These are phyloP conservation scores for Tridacna crocea DNA, from an alignment of 2,888 invertebrate genomes.

Conservation along the genomic window DNA sequence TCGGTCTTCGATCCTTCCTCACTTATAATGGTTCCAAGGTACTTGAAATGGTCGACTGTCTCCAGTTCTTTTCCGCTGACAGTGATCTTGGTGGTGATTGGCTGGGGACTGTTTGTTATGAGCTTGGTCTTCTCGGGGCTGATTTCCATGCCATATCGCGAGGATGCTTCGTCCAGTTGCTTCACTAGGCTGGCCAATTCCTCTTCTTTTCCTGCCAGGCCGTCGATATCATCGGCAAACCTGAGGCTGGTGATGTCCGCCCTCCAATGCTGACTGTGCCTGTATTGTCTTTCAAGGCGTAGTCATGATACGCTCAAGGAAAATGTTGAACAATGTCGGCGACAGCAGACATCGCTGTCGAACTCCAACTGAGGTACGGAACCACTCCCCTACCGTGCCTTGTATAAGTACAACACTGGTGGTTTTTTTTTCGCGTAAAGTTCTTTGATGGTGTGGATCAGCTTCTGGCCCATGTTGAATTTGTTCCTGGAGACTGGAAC, in stretches of 20 bases:
- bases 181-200: constrained; percentile 23
- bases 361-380: constrained; percentile 45
- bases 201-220: constrained; percentile 22
- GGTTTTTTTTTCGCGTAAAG: constrained; percentile 39
- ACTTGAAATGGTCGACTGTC: neutral
- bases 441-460: constrained; percentile 30
- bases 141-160: constrained; percentile 32
- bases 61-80: constrained; percentile 8
- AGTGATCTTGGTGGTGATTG: constrained; percentile 1
- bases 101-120: constrained; percentile 15
- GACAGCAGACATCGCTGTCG: constrained; percentile 39
- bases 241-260: constrained; percentile 40
- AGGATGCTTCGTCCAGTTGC: constrained; percentile 20
- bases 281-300: constrained; percentile 44
- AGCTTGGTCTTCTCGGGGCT: constrained; percentile 36
- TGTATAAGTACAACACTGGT: constrained; percentile 38
- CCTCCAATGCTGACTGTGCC: constrained; percentile 52
- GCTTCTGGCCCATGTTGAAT: constrained; percentile 34
- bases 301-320: constrained; percentile 14
- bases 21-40: constrained; percentile 1
- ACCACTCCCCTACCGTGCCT: constrained; percentile 49
- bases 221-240: constrained; percentile 47
- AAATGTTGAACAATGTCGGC: constrained; percentile 5
- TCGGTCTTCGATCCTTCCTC: too few relatives aligned
- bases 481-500: neutral